phyloP scores from a whole-genome alignment of 2,797 vertebrate species.

The Otolemur crassicaudatus region DNA sequence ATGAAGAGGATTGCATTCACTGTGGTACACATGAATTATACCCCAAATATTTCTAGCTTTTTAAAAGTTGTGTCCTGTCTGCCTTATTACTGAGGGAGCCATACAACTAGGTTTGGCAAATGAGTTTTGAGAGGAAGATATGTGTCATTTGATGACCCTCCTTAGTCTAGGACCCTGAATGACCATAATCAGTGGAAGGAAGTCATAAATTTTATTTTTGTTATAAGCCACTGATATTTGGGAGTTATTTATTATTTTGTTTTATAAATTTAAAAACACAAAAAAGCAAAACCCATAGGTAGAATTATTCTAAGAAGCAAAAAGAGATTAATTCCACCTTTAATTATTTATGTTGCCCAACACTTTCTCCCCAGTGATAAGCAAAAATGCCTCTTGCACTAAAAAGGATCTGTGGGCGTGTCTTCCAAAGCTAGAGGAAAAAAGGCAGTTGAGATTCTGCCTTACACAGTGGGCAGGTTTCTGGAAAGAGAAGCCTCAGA shows the following conservation, averaged over 20 bases:
- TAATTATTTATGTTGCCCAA: constrained; percentile 23
- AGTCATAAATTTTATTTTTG: not conserved
- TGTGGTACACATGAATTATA: not conserved
- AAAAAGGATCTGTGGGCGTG: not conserved
- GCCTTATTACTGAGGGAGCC: not conserved
- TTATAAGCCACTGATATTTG: not conserved
- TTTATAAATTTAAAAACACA: constrained; percentile 39
- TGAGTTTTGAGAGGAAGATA: not conserved
- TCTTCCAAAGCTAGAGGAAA: not conserved
- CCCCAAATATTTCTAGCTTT: not conserved
- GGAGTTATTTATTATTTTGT: not conserved
- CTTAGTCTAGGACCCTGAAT: not conserved
- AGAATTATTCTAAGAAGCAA: not conserved
- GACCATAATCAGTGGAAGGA: not conserved
- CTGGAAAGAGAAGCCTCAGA: not conserved
- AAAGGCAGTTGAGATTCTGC: not conserved
- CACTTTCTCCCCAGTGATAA: constrained; percentile 1
- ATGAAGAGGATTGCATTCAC: not conserved
- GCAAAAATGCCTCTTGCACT: not conserved
- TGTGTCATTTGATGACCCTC: not conserved
- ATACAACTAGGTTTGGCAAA: not conserved
- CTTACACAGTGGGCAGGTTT: not conserved
- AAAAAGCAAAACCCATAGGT: not conserved
- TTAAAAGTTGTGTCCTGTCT: not conserved
- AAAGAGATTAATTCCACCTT: not conserved